Base-by-base conservation (phyloP, 2,888 invertebrate species). In the Latrodectus hesperus region DNA sequence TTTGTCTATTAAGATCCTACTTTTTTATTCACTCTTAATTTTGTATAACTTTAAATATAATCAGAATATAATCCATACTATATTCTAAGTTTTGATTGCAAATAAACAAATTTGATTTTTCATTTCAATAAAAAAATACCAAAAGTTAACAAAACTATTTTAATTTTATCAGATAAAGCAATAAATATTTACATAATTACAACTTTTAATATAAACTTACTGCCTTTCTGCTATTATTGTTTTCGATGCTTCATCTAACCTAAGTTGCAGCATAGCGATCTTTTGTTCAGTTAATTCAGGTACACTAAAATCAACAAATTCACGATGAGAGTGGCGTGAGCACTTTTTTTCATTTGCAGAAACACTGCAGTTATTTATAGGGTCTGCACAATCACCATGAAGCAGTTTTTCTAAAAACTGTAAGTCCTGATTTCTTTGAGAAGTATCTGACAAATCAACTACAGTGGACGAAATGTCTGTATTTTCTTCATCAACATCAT, bases 241-340 rank as follows among this genome's bases (percentile, higher is more conserved):
- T 92, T 95, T 95, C 16, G 95, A 94, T 4, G 95, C 94, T 91
- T 96, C 96, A 87, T 96, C 96, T 53, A 96, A 91, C 90, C 95
- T 93, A 86, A 95, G 92, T 91, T 95, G 95, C 70, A 96, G 89
- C 87, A 91, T 89, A 0, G 91, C 89, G 9, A 91, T 78, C 84
- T 90, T 91, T 53, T 92, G 91, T 73, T 91, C 91, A 3, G 90
- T 89, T 70, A 82, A 88, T 14, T 88, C 77, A 22, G 86, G 89
- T 64, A 81, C 76, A 73, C 72, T 82, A 77, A 87, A 80, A 76
- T 88, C 85, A 9, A 89, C 89, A 22, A 88, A 75, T 12, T 78
- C 70, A 16, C 88, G 72, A 51, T 79, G 79, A 17, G 79, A 68
- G 17, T 81, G n/a, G 17, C 84, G 49, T 26, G 87, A 79, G n/a